These are phyloP conservation scores for Ctenoplectra terminalis DNA, from an alignment of 1,140 invertebrate genomes.

Conservation along the genomic window DNA sequence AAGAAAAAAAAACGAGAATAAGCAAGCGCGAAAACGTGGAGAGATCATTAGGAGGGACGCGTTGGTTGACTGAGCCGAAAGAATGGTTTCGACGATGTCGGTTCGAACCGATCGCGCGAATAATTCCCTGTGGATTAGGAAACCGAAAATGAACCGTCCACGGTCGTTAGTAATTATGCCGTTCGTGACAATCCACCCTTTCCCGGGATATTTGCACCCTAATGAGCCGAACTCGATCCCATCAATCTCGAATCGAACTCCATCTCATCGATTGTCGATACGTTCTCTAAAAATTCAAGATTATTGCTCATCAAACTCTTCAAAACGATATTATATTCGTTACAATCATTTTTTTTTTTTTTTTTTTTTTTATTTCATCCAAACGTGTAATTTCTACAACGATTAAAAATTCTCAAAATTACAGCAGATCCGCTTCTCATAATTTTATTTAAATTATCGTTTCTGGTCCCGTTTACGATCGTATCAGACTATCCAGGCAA, in stretches of 20 bases:
- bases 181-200: constrained; percentile 35
- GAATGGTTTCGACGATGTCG: constrained; percentile 21
- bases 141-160: constrained; percentile 35
- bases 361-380: neutral
- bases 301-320: too few species aligned
- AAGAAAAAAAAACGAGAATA: neutral
- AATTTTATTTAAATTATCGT: too few species aligned
- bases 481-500: neutral
- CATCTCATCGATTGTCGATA: neutral
- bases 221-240: constrained; percentile 46
- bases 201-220: constrained; percentile 42
- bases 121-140: neutral
- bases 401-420: too few species aligned
- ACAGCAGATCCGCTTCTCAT: too few species aligned
- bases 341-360: too few species aligned
- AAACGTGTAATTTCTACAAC: too few species aligned
- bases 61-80: constrained; percentile 15
- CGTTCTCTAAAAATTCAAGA: too few species aligned
- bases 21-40: neutral
- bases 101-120: constrained; percentile 21
- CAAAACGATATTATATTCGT: too few species aligned
- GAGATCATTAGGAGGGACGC: neutral
- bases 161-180: constrained; percentile 42
- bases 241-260: constrained; percentile 7
- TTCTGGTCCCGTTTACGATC: neutral